Percentiles rank a stretch among this genome's conserved stretches.
phyloP scores from a whole-genome alignment of 1,140 invertebrate species.

The Coptotermes formosanus region DNA sequence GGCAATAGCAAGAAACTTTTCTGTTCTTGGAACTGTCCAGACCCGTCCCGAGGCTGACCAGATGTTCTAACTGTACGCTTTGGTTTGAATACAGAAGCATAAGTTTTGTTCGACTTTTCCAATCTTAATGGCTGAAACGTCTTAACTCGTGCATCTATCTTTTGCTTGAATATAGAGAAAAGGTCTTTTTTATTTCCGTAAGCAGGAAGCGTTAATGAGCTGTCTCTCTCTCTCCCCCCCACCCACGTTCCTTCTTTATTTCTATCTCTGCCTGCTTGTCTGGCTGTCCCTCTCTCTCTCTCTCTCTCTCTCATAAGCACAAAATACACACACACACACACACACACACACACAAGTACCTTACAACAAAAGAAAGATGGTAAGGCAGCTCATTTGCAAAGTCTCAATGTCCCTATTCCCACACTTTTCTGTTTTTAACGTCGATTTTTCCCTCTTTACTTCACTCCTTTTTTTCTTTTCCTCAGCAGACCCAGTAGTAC shows the following conservation, averaged over 20 bases:
- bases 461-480: no score
- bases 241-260: no score
- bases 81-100: no score
- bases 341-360: neutral
- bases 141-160: neutral
- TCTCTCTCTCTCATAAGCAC: no score
- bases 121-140: neutral
- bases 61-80: no score
- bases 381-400: neutral
- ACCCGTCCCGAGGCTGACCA: no score
- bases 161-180: neutral
- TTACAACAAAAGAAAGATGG: neutral
- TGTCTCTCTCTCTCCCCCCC: neutral
- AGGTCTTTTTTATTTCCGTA: neutral
- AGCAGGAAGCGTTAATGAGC: constrained; percentile 6
- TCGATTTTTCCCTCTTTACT: constrained; percentile 20
- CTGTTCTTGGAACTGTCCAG: no score
- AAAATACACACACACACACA: neutral
- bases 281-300: no score
- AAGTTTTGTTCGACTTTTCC: no score
- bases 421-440: constrained; percentile 22
- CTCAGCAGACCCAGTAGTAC: no score
- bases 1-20: no score
- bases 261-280: no score
- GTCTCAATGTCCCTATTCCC: neutral